Percentiles rank a stretch among this genome's conserved stretches.
These are phyloP conservation scores for Oscarella lobularis DNA, from an alignment of 37 sponge, comb jelly and placozoan species.

Conservation along the genomic window DNA sequence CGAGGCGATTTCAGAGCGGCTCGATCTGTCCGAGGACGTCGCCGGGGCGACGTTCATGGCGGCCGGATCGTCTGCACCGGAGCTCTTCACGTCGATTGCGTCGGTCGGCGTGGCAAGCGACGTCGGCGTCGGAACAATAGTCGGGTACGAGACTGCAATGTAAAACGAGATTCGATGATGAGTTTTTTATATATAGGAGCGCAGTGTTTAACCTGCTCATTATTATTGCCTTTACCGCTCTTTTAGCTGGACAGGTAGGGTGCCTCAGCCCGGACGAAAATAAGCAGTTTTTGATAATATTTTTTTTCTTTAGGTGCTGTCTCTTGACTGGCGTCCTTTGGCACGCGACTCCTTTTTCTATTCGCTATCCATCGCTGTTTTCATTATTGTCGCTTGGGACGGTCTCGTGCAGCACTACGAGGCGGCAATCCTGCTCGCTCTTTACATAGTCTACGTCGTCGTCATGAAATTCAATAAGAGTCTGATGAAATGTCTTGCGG, in stretches of 20 bases:
- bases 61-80: slow-evolving; percentile 82
- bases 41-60: slow-evolving; percentile 96
- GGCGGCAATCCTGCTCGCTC: slow-evolving; percentile 36
- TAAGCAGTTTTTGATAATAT: neutral
- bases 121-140: slow-evolving; percentile 80
- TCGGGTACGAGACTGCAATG: slow-evolving; percentile 27
- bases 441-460: slow-evolving; percentile 50
- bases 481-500: neutral
- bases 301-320: slow-evolving; percentile 16
- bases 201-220: slow-evolving; percentile 80
- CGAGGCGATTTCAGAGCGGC: slow-evolving; percentile 67
- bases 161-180: slow-evolving; percentile 2
- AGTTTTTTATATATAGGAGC: slow-evolving; percentile 32
- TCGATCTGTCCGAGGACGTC: slow-evolving; percentile 81
- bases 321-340: slow-evolving; percentile 66
- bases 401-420: slow-evolving; percentile 54
- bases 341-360: slow-evolving; percentile 59
- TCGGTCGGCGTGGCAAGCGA: slow-evolving; percentile 56
- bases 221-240: slow-evolving; percentile 46
- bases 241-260: slow-evolving; percentile 39
- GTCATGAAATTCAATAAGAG: slow-evolving; percentile 48
- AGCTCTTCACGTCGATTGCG: slow-evolving; percentile 78
- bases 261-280: neutral
- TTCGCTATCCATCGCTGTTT: slow-evolving; percentile 36
- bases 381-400: slow-evolving; percentile 63